Conservation (phyloP, 2,797 vertebrate genomes). For the Linurgus olivaceus region DNA sequence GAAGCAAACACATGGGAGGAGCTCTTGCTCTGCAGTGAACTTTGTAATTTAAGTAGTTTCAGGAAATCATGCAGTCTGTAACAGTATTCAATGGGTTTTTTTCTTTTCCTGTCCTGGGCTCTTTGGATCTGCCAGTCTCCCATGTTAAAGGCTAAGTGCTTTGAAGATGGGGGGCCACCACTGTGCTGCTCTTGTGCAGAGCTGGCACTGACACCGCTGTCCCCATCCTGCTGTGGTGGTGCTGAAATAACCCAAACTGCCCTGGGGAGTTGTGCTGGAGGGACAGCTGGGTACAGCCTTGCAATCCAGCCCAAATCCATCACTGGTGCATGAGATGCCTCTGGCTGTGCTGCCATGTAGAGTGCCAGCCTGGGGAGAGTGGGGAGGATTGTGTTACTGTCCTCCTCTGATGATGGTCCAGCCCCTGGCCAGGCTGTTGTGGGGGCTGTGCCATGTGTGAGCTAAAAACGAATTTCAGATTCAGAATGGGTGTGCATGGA, state of each 20-base stretch:
- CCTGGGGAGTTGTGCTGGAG: not conserved
- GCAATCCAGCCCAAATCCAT: not conserved
- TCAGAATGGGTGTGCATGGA: not conserved
- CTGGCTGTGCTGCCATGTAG: not conserved
- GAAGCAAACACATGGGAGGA: not conserved
- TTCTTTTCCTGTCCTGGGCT: not conserved
- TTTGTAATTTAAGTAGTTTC: not conserved
- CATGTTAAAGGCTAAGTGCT: not conserved
- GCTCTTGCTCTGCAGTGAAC: not conserved
- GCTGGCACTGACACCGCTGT: not conserved
- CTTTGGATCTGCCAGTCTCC: not conserved
- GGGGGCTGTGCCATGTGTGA: not conserved
- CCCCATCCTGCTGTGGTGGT: accelerated
- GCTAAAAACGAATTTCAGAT: not conserved
- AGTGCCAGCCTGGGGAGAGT: not conserved
- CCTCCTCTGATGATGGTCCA: not conserved
- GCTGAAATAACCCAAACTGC: not conserved
- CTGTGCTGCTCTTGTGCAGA: not conserved
- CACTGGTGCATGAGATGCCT: not conserved
- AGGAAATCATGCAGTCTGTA: not conserved
- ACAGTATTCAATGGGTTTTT: not conserved
- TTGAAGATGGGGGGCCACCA: not conserved
- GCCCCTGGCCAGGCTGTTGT: not conserved
- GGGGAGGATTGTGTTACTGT: not conserved
- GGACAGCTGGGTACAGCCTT: not conserved